phyloP scores from a whole-genome alignment of 2,797 vertebrate genomes.

The Synaphobranchus kaupii region DNA sequence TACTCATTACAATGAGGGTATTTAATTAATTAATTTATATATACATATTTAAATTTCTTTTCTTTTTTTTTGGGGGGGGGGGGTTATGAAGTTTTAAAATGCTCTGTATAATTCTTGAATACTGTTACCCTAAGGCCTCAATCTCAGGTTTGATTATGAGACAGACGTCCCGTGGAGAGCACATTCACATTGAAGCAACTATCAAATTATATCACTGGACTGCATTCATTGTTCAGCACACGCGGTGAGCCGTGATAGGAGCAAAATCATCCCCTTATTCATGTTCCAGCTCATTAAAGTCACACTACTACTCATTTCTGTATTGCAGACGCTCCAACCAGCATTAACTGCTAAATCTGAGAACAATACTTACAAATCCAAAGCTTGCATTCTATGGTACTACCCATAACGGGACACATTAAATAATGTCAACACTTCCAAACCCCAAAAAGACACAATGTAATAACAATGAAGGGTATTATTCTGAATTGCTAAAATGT shows the following conservation, averaged over 20 bases:
- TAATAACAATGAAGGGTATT: neutral
- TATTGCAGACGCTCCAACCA: neutral
- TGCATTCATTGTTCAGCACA: neutral
- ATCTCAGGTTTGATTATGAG: slow-evolving; percentile 5
- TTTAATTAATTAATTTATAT: too few species aligned
- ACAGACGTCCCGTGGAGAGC: neutral
- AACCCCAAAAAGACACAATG: neutral
- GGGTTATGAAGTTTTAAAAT: slow-evolving; percentile 21
- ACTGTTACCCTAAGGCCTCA: neutral
- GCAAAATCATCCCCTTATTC: neutral
- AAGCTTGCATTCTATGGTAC: neutral
- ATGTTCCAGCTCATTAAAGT: neutral
- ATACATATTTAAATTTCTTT: too few species aligned
- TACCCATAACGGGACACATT: neutral
- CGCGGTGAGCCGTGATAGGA: neutral
- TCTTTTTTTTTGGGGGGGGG: neutral
- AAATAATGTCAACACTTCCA: neutral
- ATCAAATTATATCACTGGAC: neutral
- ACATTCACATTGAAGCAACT: neutral
- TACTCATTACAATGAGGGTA: slow-evolving; percentile 20
- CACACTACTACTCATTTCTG: neutral
- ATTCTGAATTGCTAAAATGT: neutral
- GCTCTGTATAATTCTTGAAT: neutral
- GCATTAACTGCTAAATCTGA: too few species aligned
- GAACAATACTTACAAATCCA: too few species aligned